Conservation (phyloP, 2,113 vertebrate species). For the Scophthalmus maximus region DNA sequence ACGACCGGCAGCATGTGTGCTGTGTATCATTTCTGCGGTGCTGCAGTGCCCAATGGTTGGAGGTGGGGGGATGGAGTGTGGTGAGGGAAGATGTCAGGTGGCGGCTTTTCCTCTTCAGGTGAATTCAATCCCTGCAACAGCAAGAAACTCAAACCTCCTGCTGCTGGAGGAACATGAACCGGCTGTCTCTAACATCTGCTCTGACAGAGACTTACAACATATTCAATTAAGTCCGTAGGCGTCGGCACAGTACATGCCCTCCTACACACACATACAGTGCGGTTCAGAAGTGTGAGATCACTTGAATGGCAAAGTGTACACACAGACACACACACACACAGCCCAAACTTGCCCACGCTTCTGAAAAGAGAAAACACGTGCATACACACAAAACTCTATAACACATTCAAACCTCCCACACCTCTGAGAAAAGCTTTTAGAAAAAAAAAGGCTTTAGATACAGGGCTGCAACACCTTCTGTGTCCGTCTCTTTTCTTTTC, state of each 20-base stretch:
- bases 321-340: slow-evolving; percentile 21
- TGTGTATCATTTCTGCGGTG: slow-evolving; percentile 16
- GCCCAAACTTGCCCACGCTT: slow-evolving; percentile 60
- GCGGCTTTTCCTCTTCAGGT: slow-evolving; percentile 56
- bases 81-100: not conserved
- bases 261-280: slow-evolving; percentile 8
- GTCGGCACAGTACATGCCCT: slow-evolving; percentile 28
- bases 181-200: slow-evolving; percentile 64
- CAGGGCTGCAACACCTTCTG: slow-evolving; percentile 40
- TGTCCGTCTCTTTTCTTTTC: slow-evolving; percentile 14
- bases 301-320: not conserved
- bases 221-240: slow-evolving; percentile 25
- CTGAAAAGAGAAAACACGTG: slow-evolving; percentile 45
- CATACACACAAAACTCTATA: slow-evolving; percentile 30
- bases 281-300: not conserved
- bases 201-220: slow-evolving; percentile 17
- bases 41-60: slow-evolving; percentile 50
- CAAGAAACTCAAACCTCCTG: slow-evolving; percentile 44
- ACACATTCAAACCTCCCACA: slow-evolving; percentile 68
- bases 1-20: slow-evolving; percentile 14
- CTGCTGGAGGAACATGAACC: slow-evolving; percentile 49
- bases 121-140: slow-evolving; percentile 63
- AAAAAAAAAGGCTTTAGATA: slow-evolving; percentile 47
- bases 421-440: slow-evolving; percentile 24
- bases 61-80: not conserved